Base-by-base conservation (phyloP, 2,113 vertebrate genomes). In the Tichodroma muraria region DNA sequence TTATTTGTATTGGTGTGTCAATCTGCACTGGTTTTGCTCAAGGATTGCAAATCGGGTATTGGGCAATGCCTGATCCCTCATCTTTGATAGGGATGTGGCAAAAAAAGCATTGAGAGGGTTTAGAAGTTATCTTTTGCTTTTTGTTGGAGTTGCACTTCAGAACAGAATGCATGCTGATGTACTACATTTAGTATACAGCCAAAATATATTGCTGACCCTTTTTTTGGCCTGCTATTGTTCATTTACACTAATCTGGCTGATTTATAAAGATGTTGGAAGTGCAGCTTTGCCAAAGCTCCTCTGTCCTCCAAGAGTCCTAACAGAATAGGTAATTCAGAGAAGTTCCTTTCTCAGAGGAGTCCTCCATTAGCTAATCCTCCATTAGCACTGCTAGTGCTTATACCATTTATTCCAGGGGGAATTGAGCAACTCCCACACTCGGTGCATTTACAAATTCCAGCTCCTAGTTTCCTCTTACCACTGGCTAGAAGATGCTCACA, bases 281-380 rank as follows among this genome's bases (percentile, higher is more conserved):
- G 16, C 52, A 77, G 66, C 70, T 91, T 90, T 92, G 91, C 80
- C 78, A 38, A n/a, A 69, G 78, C 47, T 72, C 24, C 59, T 72
- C 70, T 87, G 84, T 82, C 87, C 87, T 95, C 54, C 59, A 66
- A 5, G 66, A 80, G 78, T 64, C 45, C 72, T 91, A 65, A 19
- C 75, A 85, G 81, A 38, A 49, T 22, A 59, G 78, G 33, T 54
- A 85, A 70, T 79, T 91, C 75, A 73, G 82, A 77, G 40, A 69
- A 38, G 28, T 63, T 69, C 5, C 0, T 59, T 52, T 87, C 85
- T 76, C 91, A 37, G 63, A 69, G 68, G 79, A 70, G 31, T 77
- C 49, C 59, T 91, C 94, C 86, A 88, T 95, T 94, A 95, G 80
- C 72, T 49, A 22, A 64, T 64, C 72, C 56, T 92, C 96, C 89